Conservation (phyloP, 2,113 vertebrate genomes). For the Clarias macrocephalus region DNA sequence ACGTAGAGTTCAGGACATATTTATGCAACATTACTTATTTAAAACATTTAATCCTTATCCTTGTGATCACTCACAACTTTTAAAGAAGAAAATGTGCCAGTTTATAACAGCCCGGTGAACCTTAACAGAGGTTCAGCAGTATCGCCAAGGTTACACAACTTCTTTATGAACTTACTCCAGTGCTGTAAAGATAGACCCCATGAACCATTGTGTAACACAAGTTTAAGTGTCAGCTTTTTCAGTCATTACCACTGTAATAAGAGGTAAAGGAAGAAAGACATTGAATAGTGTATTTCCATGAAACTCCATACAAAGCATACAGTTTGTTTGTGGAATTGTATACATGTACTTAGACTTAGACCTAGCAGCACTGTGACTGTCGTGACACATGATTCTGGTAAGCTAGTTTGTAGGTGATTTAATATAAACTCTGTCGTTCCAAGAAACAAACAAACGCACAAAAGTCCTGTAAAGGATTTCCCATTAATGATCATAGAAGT, state of each 20-base stretch:
- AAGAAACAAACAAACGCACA: background rate
- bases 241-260: background rate
- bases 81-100: conserved; percentile 15
- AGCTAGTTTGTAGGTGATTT: background rate
- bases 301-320: background rate
- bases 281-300: background rate
- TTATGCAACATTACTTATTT: background rate
- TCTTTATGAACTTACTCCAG: conserved; percentile 64
- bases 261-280: background rate
- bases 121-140: conserved; percentile 29
- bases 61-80: background rate
- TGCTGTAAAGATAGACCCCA: conserved; percentile 72
- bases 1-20: background rate
- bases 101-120: conserved; percentile 48
- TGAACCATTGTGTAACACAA: conserved; percentile 57
- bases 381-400: background rate
- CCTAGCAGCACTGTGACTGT: background rate
- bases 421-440: background rate
- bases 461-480: background rate
- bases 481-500: background rate
- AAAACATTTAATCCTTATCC: background rate
- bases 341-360: background rate
- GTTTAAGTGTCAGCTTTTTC: conserved; percentile 36
- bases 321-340: background rate
- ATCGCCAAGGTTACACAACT: conserved; percentile 63